Base-by-base conservation (phyloP, 2,888 invertebrate genomes). In the Eustalomyia histrio region DNA sequence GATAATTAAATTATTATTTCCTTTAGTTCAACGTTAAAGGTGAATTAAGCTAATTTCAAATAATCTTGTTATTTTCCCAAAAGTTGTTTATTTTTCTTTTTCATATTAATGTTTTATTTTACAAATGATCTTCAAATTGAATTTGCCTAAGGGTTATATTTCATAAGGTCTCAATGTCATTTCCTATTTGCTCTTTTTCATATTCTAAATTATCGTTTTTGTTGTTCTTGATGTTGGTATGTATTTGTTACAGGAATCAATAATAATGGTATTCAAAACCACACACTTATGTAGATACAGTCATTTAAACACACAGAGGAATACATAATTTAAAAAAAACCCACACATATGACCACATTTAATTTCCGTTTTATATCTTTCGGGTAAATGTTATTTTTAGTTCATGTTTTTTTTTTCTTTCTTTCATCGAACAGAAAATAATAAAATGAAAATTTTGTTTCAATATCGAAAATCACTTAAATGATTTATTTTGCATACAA, bases 401-500 rank as follows among this genome's bases (percentile, higher is more conserved):
- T 61, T 50, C 12, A 3, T 16, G n/a, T n/a, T n/a, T n/a, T n/a
- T n/a, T n/a, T n/a, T n/a, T n/a, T n/a, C n/a, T n/a, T n/a, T n/a
- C n/a, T 52, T 17, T 39, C 33, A 12, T 24, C 29, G 3, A 29
- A 35, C 16, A n/a, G 14, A 21, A 18, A 14, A 12, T 7, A 17
- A 17, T 6, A 58, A 57, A 64, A 64, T 35, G 18, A 72, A 57
- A 72, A 73, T 78, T 61, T 74, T 74, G 60, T 78, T 80, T 69
- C 65, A 65, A 72, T 78, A 78, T 71, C 47, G 78, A 71, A 74
- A 83, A 80, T 74, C 79, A 82, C 80, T 80, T 76, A 76, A 79
- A 81, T 79, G 79, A 81, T 81, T 83, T 83, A 83, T 81, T 83
- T 83, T 81, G 83, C 83, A 83, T 83, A 81, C 72, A 83, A 83